These are phyloP conservation scores for Cheirogaleus major DNA, from an alignment of 2,797 vertebrate species.

Conservation along the genomic window DNA sequence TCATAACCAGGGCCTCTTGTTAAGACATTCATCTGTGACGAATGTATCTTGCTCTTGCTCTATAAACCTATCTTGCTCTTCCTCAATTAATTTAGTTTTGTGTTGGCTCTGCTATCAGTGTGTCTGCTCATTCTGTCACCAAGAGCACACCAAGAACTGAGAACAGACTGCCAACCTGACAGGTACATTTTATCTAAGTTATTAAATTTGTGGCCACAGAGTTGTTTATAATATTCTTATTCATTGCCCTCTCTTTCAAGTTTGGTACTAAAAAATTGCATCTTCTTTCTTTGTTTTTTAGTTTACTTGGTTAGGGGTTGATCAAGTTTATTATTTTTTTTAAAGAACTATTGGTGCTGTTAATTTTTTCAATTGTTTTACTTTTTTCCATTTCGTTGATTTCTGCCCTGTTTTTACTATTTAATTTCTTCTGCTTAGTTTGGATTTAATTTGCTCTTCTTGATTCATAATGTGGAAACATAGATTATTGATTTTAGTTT, in stretches of 20 bases:
- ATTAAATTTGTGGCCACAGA: neutral
- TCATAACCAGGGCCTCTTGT: no score
- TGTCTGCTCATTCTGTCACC: no score
- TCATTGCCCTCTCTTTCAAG: neutral
- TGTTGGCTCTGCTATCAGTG: no score
- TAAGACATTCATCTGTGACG: no score
- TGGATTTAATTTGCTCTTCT: neutral
- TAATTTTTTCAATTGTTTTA: neutral
- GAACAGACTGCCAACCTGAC: no score
- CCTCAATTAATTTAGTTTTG: no score
- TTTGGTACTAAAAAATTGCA: neutral
- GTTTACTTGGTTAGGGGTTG: neutral
- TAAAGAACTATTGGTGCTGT: neutral
- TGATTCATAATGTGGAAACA: neutral
- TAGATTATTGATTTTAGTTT: neutral
- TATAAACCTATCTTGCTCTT: no score
- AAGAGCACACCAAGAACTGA: no score
- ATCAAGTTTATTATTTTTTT: neutral
- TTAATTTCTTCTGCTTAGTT: neutral
- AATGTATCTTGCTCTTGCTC: no score
- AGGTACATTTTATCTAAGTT: neutral
- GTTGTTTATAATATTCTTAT: neutral
- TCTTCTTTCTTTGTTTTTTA: neutral
- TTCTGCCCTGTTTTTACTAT: neutral
- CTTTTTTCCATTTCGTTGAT: neutral